Conservation (phyloP, 1,140 invertebrate species). For the Philopotamus ludificatus region DNA sequence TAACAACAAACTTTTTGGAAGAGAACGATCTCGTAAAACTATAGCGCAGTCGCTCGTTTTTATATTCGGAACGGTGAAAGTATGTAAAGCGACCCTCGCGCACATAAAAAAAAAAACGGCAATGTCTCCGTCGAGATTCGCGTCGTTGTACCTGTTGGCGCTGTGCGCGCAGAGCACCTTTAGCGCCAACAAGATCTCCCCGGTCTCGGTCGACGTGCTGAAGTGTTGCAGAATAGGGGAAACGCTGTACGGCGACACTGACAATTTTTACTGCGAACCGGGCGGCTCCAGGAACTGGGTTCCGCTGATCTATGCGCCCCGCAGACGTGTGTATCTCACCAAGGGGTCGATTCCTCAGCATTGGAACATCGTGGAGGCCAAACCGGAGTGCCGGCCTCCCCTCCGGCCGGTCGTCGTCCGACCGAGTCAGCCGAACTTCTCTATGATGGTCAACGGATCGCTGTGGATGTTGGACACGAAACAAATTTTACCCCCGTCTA, state of each 20-base stretch:
- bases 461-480: slow-evolving; percentile 51
- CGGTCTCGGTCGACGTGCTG: slow-evolving; percentile 48
- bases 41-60: no score
- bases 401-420: slow-evolving; percentile 46
- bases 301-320: slow-evolving; percentile 57
- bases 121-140: not conserved
- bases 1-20: slow-evolving; percentile 1
- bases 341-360: slow-evolving; percentile 48
- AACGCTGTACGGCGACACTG: slow-evolving; percentile 43
- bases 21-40: not conserved
- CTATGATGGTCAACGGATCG: slow-evolving; percentile 59
- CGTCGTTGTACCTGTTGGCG: slow-evolving; percentile 11
- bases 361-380: slow-evolving; percentile 51
- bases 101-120: no score
- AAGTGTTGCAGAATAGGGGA: slow-evolving; percentile 57
- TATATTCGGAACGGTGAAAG: no score
- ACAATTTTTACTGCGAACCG: slow-evolving; percentile 40
- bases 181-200: slow-evolving; percentile 44
- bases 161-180: slow-evolving; percentile 1
- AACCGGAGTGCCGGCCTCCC: slow-evolving; percentile 49
- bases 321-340: slow-evolving; percentile 43
- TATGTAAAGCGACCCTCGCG: no score
- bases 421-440: not conserved
- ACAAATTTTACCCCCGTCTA: slow-evolving; percentile 47
- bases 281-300: slow-evolving; percentile 46